phyloP scores from a whole-genome alignment of 2,888 invertebrate genomes.

The Xanthia togata region DNA sequence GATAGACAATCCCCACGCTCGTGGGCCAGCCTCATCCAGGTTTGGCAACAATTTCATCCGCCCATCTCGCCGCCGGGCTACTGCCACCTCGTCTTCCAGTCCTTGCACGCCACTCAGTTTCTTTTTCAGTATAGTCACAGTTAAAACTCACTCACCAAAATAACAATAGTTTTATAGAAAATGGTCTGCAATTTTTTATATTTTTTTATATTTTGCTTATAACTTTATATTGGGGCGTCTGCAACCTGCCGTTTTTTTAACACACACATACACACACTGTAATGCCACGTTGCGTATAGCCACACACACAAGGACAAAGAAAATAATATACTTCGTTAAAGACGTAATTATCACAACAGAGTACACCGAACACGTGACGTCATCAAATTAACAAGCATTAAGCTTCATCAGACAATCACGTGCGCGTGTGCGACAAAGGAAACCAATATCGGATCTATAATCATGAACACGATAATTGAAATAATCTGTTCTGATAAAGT shows the following conservation, averaged over 20 bases:
- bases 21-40: neutral
- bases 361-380: conserved; percentile 17
- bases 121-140: neutral
- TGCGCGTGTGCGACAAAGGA: conserved; percentile 47
- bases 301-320: neutral
- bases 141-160: neutral
- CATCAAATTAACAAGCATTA: conserved; percentile 47
- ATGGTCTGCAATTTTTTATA: neutral
- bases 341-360: conserved; percentile 19
- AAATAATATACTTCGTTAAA: neutral
- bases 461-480: conserved; percentile 11
- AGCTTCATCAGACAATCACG: conserved; percentile 38
- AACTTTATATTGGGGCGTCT: neutral
- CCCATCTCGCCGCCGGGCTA: neutral
- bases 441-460: conserved; percentile 27
- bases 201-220: neutral
- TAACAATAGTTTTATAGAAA: neutral
- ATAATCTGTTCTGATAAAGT: conserved; percentile 3
- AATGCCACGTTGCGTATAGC: neutral
- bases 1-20: neutral
- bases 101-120: neutral
- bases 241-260: neutral
- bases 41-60: neutral
- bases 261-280: neutral
- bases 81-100: neutral